Base-by-base conservation (phyloP, 2,113 vertebrate genomes). In the Dissostichus mawsoni region DNA sequence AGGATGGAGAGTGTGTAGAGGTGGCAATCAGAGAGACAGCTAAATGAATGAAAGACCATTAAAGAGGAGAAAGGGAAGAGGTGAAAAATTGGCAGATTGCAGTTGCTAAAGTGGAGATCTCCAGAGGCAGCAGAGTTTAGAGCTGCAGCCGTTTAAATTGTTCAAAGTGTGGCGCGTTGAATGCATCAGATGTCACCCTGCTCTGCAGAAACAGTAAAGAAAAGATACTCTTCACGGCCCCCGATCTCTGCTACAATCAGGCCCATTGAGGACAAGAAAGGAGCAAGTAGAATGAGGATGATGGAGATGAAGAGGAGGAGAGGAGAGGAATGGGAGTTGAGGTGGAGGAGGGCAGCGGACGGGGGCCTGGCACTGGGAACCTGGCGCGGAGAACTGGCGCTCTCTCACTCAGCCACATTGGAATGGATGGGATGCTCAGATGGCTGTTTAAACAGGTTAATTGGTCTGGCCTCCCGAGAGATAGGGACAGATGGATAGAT, bases 381-480 rank as follows among this genome's bases (percentile, higher is more conserved):
- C 84, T 92, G 90, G 89, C 86, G 87, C 72, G 55, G 72, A 69
- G 83, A 80, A 85, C 89, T 90, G 87, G 84, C 86, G 90, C 82
- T 52, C 73, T 45, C 73, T 90, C 84, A 89, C 81, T 75, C 78
- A 69, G 77, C 76, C 79, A 84, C 89, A 79, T 72, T 88, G 85
- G 85, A 89, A 89, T 88, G 92, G 92, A 90, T 83, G 86, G 87
- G 89, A 83, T 71, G 88, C 90, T 94, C 90, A 91, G 91, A 91
- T 91, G 86, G 89, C 92, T 92, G 89, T 93, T 92, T 91, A 93
- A 93, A 92, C 90, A 92, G 92, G 91, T 93, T 93, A 93, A 94
- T 93, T 93, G 93, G 92, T 87, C 92, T 80, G 84, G 85, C 80
- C 88, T 90, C 90, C 86, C 66, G 36, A 82, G 92, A 89, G 84